These are phyloP conservation scores for Zaprionus vittiger DNA, from an alignment of 1,140 invertebrate species.

Conservation along the genomic window DNA sequence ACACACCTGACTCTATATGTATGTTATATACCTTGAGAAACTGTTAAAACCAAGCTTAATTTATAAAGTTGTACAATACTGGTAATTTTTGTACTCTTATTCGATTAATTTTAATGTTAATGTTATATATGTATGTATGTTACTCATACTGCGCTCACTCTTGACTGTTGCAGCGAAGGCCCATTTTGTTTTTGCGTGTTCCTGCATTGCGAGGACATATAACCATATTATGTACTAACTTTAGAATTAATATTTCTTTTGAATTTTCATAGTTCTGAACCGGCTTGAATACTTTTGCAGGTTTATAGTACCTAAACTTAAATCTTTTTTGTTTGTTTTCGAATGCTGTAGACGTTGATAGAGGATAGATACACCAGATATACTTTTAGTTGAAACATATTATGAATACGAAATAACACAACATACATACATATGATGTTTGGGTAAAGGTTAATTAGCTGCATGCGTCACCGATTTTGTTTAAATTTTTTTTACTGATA, in stretches of 20 bases:
- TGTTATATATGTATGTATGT: neutral
- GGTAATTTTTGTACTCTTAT: neutral
- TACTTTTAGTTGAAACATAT: neutral
- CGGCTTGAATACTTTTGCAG: neutral
- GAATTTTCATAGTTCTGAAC: neutral
- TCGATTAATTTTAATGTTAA: neutral
- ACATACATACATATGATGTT: slow-evolving; percentile 4
- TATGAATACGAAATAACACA: neutral
- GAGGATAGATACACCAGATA: neutral
- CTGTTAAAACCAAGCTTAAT: slow-evolving; percentile 2
- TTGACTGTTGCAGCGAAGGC: neutral
- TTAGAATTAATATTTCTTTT: neutral
- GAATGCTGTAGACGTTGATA: neutral
- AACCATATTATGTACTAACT: neutral
- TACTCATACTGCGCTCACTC: neutral
- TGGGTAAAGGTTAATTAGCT: too few species aligned
- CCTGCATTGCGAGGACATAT: neutral
- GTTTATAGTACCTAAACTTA: neutral
- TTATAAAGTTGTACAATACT: neutral
- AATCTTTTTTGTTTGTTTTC: neutral
- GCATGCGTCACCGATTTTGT: too few species aligned
- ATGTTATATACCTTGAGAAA: neutral
- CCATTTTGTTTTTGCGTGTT: neutral
- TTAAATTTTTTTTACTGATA: too few species aligned
- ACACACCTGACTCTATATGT: neutral